Percentiles rank a stretch among this genome's conserved stretches.
phyloP scores from a whole-genome alignment of 2,888 invertebrate species.

The Apodemia mormo region DNA sequence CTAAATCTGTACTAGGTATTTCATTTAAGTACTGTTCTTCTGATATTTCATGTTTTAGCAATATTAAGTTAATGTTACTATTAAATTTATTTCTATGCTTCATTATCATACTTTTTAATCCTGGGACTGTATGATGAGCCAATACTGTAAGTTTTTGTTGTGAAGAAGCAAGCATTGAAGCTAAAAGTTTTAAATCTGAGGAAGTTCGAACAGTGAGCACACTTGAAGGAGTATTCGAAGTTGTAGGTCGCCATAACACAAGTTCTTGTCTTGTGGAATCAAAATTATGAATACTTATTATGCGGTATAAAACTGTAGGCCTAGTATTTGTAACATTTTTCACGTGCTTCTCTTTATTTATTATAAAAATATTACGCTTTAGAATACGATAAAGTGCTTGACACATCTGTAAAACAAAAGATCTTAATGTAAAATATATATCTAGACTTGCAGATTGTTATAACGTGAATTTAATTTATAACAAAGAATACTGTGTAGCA shows the following conservation, averaged over 20 bases:
- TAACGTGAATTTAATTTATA: too few species aligned
- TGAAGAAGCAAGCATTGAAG: constrained; percentile 35
- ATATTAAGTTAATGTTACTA: constrained; percentile 47
- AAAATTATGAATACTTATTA: constrained; percentile 39
- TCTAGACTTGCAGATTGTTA: too few species aligned
- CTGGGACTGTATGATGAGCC: constrained; percentile 45
- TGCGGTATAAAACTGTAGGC: constrained; percentile 37
- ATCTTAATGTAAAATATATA: too few species aligned
- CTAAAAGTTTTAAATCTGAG: constrained; percentile 41
- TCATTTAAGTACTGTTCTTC: constrained; percentile 43
- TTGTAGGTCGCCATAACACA: constrained; percentile 42
- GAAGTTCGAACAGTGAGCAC: constrained; percentile 41
- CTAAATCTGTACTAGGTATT: constrained; percentile 48
- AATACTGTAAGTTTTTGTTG: constrained; percentile 45
- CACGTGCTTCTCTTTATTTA: constrained; percentile 37
- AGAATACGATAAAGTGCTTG: constrained; percentile 39
- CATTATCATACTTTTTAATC: constrained; percentile 44
- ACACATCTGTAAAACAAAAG: constrained; percentile 39
- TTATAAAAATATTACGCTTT: constrained; percentile 41
- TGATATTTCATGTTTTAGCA: constrained; percentile 44
- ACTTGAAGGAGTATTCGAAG: constrained; percentile 35
- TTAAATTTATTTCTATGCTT: constrained; percentile 45
- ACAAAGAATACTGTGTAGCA: too few species aligned
- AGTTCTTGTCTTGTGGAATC: constrained; percentile 28
- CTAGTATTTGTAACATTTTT: constrained; percentile 23